A percentile compares a stretch with the other conserved stretches of the same genome.
phyloP scores from a whole-genome alignment of 2,797 vertebrate genomes.

The Cichlasoma orientale region DNA sequence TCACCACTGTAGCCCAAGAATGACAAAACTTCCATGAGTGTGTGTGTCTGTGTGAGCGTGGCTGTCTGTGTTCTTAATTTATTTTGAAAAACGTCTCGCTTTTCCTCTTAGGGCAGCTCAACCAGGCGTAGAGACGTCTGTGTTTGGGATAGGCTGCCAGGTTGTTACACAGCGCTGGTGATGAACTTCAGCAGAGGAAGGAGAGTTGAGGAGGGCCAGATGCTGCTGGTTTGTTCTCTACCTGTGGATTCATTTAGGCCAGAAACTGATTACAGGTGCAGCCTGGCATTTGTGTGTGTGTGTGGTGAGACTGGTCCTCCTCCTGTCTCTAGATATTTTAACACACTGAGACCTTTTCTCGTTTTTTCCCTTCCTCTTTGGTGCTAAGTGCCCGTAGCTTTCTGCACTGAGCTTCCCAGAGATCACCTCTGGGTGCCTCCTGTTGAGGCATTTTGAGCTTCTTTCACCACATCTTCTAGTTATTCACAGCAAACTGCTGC shows the following conservation, averaged over 20 bases:
- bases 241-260: not conserved
- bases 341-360: not conserved
- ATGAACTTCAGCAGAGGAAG: constrained; percentile 24
- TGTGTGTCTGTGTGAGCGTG: not conserved
- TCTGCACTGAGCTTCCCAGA: constrained; percentile 29
- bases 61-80: constrained; percentile 21
- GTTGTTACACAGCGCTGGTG: constrained; percentile 10
- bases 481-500: constrained; percentile 10
- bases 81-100: not conserved
- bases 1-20: constrained; percentile 39
- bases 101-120: constrained; percentile 32
- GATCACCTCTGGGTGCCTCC: constrained; percentile 7
- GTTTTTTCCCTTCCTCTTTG: constrained; percentile 20
- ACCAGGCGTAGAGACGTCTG: not conserved
- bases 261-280: constrained; percentile 5
- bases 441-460: not conserved
- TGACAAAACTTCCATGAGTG: constrained; percentile 4
- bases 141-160: not conserved
- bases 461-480: not conserved
- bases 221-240: not conserved
- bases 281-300: constrained; percentile 7
- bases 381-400: constrained; percentile 32
- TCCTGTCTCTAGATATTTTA: not conserved
- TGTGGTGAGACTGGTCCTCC: not conserved
- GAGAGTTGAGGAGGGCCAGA: not conserved